Evolutionary conservation across 2,888 invertebrate species (phyloP), one percentile per base, ranked within the genome.

Genomic region (Aphodius sticticus): DNA sequence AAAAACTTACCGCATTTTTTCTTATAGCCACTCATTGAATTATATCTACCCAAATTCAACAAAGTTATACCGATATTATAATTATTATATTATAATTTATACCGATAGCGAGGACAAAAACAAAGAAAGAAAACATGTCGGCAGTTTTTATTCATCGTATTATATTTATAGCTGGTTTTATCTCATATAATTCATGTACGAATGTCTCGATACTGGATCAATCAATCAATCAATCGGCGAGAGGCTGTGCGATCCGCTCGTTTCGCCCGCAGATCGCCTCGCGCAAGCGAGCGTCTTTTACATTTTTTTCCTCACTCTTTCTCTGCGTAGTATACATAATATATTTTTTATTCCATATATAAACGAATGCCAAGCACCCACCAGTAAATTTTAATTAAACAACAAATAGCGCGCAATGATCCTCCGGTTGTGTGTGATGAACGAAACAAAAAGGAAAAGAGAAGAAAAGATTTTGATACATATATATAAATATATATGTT

Each of bases 311-410:
- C 53, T 53, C 53, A 9, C 12, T 53, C 53, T 12, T 53, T 12
- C 53, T 53, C 53, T 53, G 53, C 53, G 53, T 53, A 53, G 53
- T 53, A 53, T 53, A 53, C 53, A 53, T 53, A 53, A 53, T 53
- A 53, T 53, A 53, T 53, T 53, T 53, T 53, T 53, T 26, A 26
- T 9, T 53, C 53, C 53, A 53, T 53, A 53, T 53, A 53, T 53
- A 53, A 53, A 53, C 53, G 76, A 76, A 76, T 76, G 76, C 76
- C 76, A 69, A 53, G 76, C 76, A 38, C 72, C 78, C 78, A 71
- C 71, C 53, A 53, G 53, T 53, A 53, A 53, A 53, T 53, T 53
- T 53, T 53, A 53, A 53, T 53, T 53, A 53, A 7, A 53, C 53
- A 53, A 53, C 53, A 53, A 53, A 53, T 53, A 53, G 53, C 53